Evolutionary conservation across 2,797 vertebrate genomes (phyloP), one percentile per base, ranked within the genome.

Genomic region (Syngnathus rostellatus): DNA sequence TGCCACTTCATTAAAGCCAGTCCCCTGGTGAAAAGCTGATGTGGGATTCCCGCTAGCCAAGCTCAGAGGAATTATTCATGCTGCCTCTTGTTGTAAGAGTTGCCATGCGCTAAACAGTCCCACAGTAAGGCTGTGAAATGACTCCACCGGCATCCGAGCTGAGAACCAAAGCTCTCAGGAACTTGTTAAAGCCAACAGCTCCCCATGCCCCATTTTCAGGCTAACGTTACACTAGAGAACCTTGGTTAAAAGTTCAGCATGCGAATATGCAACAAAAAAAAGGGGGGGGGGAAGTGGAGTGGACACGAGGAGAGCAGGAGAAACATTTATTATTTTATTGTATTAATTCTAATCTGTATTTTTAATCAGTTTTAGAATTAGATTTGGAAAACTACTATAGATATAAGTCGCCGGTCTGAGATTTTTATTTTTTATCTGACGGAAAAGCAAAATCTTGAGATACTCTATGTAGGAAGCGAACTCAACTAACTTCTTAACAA

Each of bases 1-100:
- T 94, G 93, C 93, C 92, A 95, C 93, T 95, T 97, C 95, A 97
- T 98, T 98, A 96, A 95, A 94, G 90, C 89, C 88, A 86, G 93
- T 92, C 92, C 92, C 87, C 87, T 85, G 91, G 94, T 93, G 93
- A 87, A 77, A 68, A 50, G 79, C 81, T 79, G 91, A 94, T 94
- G 92, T 89, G 92, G 92, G 93, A 92, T 90, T 92, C 94, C 95
- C 93, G 93, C 97, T 97, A 96, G 93, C 92, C 89, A 90, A 91
- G 92, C 87, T 90, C 93, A 93, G 92, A 94, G 93, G 94, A 92
- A 96, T 94, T 92, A 92, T 96, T 95, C 93, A 94, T 91, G 83
- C 88, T 93, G 93, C 90, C 86, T 88, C 86, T 68, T 77, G 72
- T 55, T 77, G 72, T 54, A 73, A 63, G 43, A 21, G 46, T 92